These are phyloP conservation scores for Valencia hispanica DNA, from an alignment of 2,797 vertebrate species.

Conservation along the genomic window DNA sequence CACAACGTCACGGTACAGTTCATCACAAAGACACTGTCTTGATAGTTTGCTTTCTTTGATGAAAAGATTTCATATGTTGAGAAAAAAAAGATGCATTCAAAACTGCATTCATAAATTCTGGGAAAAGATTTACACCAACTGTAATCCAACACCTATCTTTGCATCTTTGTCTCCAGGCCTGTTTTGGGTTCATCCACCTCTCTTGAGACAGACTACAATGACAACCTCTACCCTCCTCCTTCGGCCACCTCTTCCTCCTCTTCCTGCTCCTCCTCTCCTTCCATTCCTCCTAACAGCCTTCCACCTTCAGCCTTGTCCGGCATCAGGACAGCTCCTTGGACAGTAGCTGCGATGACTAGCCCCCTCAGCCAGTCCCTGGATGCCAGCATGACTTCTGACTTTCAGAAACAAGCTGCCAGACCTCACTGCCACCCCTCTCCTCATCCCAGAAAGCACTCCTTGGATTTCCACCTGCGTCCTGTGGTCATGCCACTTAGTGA, in stretches of 20 bases:
- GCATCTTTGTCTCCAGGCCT: conserved; percentile 46
- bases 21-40: background rate
- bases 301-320: conserved; percentile 12
- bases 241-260: conserved; percentile 65
- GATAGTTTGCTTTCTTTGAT: background rate
- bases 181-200: conserved; percentile 62
- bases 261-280: conserved; percentile 65
- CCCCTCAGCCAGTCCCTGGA: conserved; percentile 63
- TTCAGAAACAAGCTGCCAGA: conserved; percentile 21
- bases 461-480: conserved; percentile 66
- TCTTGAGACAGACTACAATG: conserved; percentile 64
- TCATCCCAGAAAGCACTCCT: conserved; percentile 72
- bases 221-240: conserved; percentile 65
- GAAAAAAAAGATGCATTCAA: rapidly evolving
- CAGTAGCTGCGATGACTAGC: background rate
- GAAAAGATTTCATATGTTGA: background rate
- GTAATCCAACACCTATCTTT: background rate
- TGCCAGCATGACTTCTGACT: conserved; percentile 31
- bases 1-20: background rate
- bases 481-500: conserved; percentile 28
- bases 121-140: background rate
- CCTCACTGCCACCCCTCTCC: conserved; percentile 64
- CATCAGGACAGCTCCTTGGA: conserved; percentile 46
- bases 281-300: conserved; percentile 35
- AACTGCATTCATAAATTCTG: background rate